Conservation (phyloP, 2,888 invertebrate species). For the Drosophila cognata region DNA sequence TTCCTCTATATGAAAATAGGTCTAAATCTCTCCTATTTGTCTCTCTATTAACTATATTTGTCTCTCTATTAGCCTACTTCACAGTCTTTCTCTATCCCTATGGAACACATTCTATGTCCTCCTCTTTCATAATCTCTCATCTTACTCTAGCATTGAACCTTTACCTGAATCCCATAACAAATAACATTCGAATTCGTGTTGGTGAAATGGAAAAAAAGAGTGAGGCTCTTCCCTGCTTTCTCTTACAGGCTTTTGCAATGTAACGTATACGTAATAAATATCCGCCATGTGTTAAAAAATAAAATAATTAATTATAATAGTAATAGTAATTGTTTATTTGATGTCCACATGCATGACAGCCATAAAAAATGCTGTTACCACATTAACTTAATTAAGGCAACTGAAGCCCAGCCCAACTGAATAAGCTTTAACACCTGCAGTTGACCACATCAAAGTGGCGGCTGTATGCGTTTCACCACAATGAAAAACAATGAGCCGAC, state of each 20-base stretch:
- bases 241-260: not conserved
- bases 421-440: slow-evolving; percentile 48
- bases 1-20: not conserved
- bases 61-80: no score
- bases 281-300: slow-evolving; percentile 15
- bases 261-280: slow-evolving; percentile 11
- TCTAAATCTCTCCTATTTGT: not conserved
- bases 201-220: not conserved
- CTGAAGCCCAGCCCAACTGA: slow-evolving; percentile 12
- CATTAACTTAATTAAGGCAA: slow-evolving; percentile 41
- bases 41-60: no score
- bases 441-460: slow-evolving; percentile 35
- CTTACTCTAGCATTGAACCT: no score
- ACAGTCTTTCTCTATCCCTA: no score
- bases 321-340: slow-evolving; percentile 5
- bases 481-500: slow-evolving; percentile 11
- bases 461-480: not conserved
- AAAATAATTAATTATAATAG: not conserved
- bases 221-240: not conserved
- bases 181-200: not conserved
- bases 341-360: slow-evolving; percentile 26
- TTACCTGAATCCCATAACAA: no score
- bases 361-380: slow-evolving; percentile 12
- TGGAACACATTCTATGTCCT: no score
- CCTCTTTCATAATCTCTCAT: no score